These are phyloP conservation scores for Xestoiulus laeticollis DNA, from an alignment of 2,888 invertebrate species.

Conservation along the genomic window DNA sequence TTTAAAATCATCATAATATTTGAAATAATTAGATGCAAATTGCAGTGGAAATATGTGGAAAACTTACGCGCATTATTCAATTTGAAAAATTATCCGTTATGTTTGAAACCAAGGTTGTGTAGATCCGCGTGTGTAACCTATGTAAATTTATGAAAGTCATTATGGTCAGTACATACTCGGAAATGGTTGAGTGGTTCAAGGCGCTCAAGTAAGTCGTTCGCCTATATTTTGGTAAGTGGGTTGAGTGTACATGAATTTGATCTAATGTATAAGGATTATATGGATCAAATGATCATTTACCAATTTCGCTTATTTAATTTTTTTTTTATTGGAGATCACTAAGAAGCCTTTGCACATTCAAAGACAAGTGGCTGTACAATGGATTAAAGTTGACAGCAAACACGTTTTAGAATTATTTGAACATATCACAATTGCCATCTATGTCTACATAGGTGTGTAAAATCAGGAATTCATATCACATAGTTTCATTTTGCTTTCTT, in stretches of 20 bases:
- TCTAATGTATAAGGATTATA: not conserved
- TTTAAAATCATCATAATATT: slow-evolving; percentile 10
- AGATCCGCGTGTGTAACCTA: slow-evolving; percentile 2
- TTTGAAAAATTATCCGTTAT: slow-evolving; percentile 18
- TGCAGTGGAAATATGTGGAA: not conserved
- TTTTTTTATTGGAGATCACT: not conserved
- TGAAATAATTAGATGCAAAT: not conserved
- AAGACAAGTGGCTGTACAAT: not conserved
- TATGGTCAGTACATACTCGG: not conserved
- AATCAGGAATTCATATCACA: not conserved
- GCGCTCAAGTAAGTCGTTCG: not conserved
- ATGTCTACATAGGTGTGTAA: not conserved
- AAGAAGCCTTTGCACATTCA: not conserved
- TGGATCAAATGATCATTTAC: not conserved
- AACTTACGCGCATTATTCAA: slow-evolving; percentile 7
- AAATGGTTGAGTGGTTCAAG: not conserved
- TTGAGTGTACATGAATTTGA: not conserved
- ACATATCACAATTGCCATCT: not conserved
- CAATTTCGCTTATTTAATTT: not conserved
- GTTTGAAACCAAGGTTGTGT: not conserved
- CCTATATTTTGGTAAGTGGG: not conserved
- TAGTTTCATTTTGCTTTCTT: not conserved
- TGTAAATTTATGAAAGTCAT: not conserved
- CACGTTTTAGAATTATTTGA: not conserved
- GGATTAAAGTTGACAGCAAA: not conserved